A percentile compares a stretch with the other conserved stretches of the same genome.
phyloP scores from a whole-genome alignment of 2,888 invertebrate genomes.

The Timema podura region DNA sequence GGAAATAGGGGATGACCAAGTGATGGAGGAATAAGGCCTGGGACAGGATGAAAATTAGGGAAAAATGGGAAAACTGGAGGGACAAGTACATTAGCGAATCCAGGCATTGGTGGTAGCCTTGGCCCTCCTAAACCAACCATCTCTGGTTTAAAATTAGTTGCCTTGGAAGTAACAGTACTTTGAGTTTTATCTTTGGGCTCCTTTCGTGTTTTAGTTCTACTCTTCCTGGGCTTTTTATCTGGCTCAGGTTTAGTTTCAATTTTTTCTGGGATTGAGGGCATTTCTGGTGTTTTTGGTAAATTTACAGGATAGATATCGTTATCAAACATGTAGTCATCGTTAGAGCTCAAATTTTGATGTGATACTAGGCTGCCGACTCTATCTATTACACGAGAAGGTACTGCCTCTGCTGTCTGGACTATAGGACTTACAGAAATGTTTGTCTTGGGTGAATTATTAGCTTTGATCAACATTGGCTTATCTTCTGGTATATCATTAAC shows the following conservation, averaged over 20 bases:
- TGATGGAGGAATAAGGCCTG: conserved; percentile 58
- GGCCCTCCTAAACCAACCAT: conserved; percentile 36
- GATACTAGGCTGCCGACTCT: neutral
- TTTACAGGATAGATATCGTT: conserved; percentile 40
- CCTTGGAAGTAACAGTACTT: too few relatives aligned
- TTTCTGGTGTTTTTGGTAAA: conserved; percentile 55
- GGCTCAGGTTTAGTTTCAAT: conserved; percentile 37
- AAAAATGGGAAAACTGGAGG: conserved; percentile 47
- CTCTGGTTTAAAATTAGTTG: conserved; percentile 18
- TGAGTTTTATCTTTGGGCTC: conserved; percentile 24
- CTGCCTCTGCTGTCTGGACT: conserved; percentile 18
- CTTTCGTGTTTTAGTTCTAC: conserved; percentile 40
- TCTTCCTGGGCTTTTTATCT: conserved; percentile 56
- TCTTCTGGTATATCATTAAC: neutral
- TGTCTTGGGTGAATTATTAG: too few relatives aligned
- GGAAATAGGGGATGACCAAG: conserved; percentile 52
- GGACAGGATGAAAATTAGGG: conserved; percentile 33
- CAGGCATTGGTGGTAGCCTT: conserved; percentile 45
- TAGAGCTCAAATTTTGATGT: conserved; percentile 43
- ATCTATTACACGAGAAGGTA: conserved; percentile 35
- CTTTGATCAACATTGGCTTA: too few relatives aligned
- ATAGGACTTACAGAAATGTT: neutral
- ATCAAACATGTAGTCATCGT: conserved; percentile 29
- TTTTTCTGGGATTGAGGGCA: conserved; percentile 52
- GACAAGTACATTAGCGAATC: conserved; percentile 39